phyloP scores from a whole-genome alignment of 2,888 invertebrate species.

The Uloborus plumipes region DNA sequence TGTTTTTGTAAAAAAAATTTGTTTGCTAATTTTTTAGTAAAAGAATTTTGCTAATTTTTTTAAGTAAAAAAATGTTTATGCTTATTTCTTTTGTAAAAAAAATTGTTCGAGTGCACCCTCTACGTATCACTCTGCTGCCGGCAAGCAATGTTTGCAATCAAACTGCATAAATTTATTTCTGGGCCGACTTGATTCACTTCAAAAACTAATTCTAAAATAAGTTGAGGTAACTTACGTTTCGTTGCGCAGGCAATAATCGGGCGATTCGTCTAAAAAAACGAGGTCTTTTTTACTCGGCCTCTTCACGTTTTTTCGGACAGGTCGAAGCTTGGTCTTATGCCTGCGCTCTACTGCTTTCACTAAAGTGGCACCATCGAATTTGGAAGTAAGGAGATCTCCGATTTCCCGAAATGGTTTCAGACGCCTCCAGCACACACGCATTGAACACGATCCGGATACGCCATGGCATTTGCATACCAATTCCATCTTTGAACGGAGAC shows the following conservation, averaged over 20 bases:
- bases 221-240: constrained; percentile 78
- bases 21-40: too few relatives aligned
- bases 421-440: constrained; percentile 90
- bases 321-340: constrained; percentile 78
- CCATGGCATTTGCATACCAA: constrained; percentile 94
- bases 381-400: constrained; percentile 82
- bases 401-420: constrained; percentile 83
- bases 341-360: constrained; percentile 77
- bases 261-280: constrained; percentile 90
- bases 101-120: too few relatives aligned
- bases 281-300: constrained; percentile 91
- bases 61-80: too few relatives aligned
- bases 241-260: constrained; percentile 90
- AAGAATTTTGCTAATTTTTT: too few relatives aligned
- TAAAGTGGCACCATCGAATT: constrained; percentile 89
- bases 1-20: too few relatives aligned
- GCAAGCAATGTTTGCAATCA: too few relatives aligned
- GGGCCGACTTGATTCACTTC: too few relatives aligned
- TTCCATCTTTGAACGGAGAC: constrained; percentile 80
- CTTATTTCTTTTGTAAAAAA: too few relatives aligned
- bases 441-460: constrained; percentile 91
- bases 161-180: too few relatives aligned
- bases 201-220: not conserved
- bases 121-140: too few relatives aligned
- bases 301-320: constrained; percentile 83